These are phyloP conservation scores for Phaetusa simplex DNA, from an alignment of 2,113 vertebrate genomes.

Conservation along the genomic window DNA sequence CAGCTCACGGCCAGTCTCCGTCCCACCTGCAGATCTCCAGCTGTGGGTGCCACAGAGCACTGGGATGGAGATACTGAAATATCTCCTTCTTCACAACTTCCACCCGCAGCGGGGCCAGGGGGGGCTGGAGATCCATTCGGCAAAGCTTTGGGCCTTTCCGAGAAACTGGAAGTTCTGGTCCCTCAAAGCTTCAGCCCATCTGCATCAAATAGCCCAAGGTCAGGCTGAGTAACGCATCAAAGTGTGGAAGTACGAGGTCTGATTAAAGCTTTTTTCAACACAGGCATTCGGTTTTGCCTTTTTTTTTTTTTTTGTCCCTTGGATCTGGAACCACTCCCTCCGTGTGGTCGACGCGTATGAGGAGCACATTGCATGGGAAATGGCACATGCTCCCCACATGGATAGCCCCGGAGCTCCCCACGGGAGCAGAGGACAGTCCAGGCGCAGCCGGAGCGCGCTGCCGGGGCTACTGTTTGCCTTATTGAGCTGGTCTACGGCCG, in stretches of 20 bases:
- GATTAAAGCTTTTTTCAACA: neutral
- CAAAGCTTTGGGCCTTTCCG: neutral
- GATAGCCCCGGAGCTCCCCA: neutral
- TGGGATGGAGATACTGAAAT: accelerated
- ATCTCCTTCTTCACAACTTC: neutral
- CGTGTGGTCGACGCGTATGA: neutral
- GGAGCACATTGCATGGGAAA: neutral
- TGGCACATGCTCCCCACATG: neutral
- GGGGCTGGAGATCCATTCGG: neutral
- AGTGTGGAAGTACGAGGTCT: neutral
- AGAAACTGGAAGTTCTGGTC: neutral
- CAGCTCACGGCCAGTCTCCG: accelerated
- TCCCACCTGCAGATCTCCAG: neutral
- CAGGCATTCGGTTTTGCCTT: neutral
- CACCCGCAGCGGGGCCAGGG: neutral
- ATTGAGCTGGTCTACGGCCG: accelerated
- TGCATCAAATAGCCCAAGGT: neutral
- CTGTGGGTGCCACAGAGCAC: neutral
- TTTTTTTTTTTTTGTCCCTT: no score
- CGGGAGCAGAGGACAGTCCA: neutral
- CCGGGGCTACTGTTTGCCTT: neutral
- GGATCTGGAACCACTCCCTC: neutral
- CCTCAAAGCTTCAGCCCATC: neutral
- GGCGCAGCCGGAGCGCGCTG: accelerated
- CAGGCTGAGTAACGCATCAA: neutral